Evolutionary conservation across 2,797 vertebrate genomes (phyloP).

Genomic region (Todus mexicanus): DNA sequence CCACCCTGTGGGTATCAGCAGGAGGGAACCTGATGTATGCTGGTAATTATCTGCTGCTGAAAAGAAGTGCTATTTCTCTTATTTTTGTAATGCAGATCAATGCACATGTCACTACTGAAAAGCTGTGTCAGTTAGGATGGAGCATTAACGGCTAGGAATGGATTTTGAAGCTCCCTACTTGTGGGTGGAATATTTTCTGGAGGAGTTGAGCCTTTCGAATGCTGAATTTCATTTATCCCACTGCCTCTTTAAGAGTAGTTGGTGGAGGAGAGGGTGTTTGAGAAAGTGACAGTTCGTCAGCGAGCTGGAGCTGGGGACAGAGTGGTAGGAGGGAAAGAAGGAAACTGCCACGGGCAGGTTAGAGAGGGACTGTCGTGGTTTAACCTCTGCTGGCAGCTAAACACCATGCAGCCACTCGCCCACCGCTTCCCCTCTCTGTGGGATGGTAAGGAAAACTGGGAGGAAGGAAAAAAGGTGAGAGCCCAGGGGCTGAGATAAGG

Average conservation of each 20-base stretch:
- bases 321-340: constrained; percentile 9
- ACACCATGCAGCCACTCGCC: neutral
- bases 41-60: constrained; percentile 56
- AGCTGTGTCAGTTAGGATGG: constrained; percentile 57
- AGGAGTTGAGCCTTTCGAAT: constrained; percentile 54
- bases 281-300: constrained; percentile 63
- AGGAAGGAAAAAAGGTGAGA: neutral
- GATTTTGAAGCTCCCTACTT: constrained; percentile 51
- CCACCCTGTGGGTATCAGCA: constrained; percentile 51
- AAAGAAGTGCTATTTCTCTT: constrained; percentile 61
- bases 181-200: constrained; percentile 55
- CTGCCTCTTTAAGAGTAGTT: constrained; percentile 62
- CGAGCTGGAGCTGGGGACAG: neutral
- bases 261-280: constrained; percentile 48
- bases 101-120: constrained; percentile 37
- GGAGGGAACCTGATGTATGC: constrained; percentile 49
- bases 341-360: neutral
- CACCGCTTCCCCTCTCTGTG: neutral
- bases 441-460: neutral
- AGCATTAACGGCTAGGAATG: constrained; percentile 60
- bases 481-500: neutral
- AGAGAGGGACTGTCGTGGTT: neutral
- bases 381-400: neutral
- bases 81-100: constrained; percentile 59
- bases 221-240: constrained; percentile 61